Base-by-base conservation (phyloP, 2,797 vertebrate species). In the Anniella stebbinsi region DNA sequence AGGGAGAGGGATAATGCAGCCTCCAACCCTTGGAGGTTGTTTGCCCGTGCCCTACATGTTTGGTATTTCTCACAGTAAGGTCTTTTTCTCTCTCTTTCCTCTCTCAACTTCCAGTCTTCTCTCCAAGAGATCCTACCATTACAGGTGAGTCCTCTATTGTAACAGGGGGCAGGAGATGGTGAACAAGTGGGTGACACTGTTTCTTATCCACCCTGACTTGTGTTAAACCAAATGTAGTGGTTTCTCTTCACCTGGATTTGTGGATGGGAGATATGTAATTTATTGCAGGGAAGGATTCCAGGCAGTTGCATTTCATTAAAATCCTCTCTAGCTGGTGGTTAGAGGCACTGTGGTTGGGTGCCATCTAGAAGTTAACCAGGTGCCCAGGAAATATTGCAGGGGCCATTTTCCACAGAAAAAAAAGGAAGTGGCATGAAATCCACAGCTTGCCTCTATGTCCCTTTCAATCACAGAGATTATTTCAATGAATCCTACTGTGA, bases 81-180 rank as follows among this genome's bases (percentile, higher is more conserved):
- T 51, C 25, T n/a, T 69, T 84, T 11, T 36, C 33, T 81, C 70
- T 86, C 63, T 89, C 45, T 48, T 15, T 80, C 21, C 57, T 9
- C 41, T 66, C 57, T 72, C 91, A 54, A 91, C 89, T 94, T 95
- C 28, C 90, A 95, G 96, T 94, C 81, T 85, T 93, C 90, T 0
- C 91, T 93, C 87, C 95, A 95, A 88, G 95, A 95, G 89, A 88
- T 91, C 89, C 93, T 80, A 87, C 94, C 93, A 30, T 80, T 95
- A 63, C 95, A 94, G 93, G 95, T 95, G 90, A 54, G 87, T 21
- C 30, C 12, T 38, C 5, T 12, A 21, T 25, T 23, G 75, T 2
- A 28, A n/a, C 36, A 48, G 67, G 9, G 57, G 38, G 10, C 17
- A 81, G 17, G 63, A 30, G 54, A 88, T 30, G 9, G 41, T 1